Conservation (phyloP, 1,140 invertebrate species). For the Hypothenemus hampei region DNA sequence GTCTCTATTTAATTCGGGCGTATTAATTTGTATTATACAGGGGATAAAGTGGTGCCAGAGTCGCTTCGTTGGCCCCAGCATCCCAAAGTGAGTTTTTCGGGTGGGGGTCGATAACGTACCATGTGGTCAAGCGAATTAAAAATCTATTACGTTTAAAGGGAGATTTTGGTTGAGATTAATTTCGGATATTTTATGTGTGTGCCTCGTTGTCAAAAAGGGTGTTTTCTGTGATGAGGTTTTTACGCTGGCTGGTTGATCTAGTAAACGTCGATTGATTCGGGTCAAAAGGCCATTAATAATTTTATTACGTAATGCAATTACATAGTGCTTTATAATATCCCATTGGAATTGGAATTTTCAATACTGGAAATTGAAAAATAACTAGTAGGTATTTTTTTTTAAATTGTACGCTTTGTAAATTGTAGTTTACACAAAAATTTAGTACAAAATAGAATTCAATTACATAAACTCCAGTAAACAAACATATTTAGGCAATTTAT, state of each 20-base stretch:
- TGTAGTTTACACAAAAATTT: no score
- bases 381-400: no score
- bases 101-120: conserved; percentile 29
- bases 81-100: no score
- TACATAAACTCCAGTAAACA: no score
- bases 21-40: conserved; percentile 43
- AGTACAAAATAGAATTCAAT: no score
- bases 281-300: conserved; percentile 17
- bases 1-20: conserved; percentile 40
- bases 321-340: no score
- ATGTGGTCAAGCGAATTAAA: conserved; percentile 42
- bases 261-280: conserved; percentile 5
- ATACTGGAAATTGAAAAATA: no score
- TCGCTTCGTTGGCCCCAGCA: no score
- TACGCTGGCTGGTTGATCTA: conserved; percentile 18
- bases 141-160: conserved; percentile 32
- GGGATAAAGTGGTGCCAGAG: conserved; percentile 41
- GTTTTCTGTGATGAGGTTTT: conserved; percentile 25
- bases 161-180: conserved; percentile 26
- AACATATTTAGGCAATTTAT: no score
- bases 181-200: conserved; percentile 13
- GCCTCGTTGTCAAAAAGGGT: conserved; percentile 15
- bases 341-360: no score
- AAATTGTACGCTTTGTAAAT: no score
- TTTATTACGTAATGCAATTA: no score